Evolutionary conservation across 1,140 invertebrate species (phyloP), one percentile per base, ranked within the genome.

Genomic region (Saccostrea glomerata): DNA sequence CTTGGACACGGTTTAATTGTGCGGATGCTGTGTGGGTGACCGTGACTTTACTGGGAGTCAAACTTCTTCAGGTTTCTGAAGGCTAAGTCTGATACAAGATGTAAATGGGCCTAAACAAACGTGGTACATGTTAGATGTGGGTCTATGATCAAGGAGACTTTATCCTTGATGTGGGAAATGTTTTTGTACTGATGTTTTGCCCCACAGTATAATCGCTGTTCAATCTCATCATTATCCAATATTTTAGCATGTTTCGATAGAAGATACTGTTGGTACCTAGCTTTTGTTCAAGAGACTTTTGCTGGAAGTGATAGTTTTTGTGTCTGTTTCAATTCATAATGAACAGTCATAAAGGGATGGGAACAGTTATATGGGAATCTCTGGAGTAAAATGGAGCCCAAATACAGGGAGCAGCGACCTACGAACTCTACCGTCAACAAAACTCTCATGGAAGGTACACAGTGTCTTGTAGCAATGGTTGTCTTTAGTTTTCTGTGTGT

Each of bases 161-260:
- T 77, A 77, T 30, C 70, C 70, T 77, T 77, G 70, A 77, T 77
- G 70, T 77, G 25, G 70, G 70, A 77, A 77, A 77, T 77, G 70
- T 77, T 77, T 73, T 77, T 77, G 25, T 77, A 77, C 5, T 25
- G 30, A 15, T 77, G 70, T 77, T 15, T 77, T 36, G 70, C 70
- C 70, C 25, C 25, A 25, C 70, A 36, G 70, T 77, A 36, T 77
- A 77, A 77, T 77, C 70, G 70, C 70, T 77, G 70, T 77, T 77
- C 70, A 77, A 30, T 77, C 15, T 77, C 70, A 77, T 77, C 70
- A 77, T 77, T 77, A 77, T 77, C 30, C 70, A 77, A 77, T 77
- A 77, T 77, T 66, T 66, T 20, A 66, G 23, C 60, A 66, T 66
- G 60, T 66, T 77, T 30, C 30, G 70, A 36, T 77, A 25, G 25